phyloP scores from a whole-genome alignment of 2,113 vertebrate genomes.

The Gobiocypris rarus region DNA sequence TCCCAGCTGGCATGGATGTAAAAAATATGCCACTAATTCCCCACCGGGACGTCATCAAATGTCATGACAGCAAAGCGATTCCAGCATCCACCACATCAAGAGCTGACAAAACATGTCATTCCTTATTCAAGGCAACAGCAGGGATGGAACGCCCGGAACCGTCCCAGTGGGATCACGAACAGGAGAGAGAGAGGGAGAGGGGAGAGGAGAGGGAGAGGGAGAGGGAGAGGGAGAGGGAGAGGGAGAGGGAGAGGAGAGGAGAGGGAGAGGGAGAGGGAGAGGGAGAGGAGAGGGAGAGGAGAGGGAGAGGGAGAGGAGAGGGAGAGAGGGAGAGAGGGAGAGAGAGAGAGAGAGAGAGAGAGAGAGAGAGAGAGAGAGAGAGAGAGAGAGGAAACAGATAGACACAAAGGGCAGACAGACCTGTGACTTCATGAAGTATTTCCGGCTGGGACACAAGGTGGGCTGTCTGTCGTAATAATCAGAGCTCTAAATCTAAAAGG shows the following conservation, averaged over 20 bases:
- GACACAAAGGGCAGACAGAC: neutral
- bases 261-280: no score
- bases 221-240: no score
- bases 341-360: no score
- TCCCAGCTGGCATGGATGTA: conserved; percentile 22
- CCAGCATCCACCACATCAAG: conserved; percentile 17
- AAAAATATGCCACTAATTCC: conserved; percentile 22
- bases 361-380: neutral
- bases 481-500: neutral
- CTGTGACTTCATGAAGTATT: neutral
- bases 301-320: no score
- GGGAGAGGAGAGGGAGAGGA: no score
- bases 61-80: conserved; percentile 16
- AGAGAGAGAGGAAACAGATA: neutral
- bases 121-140: conserved; percentile 33
- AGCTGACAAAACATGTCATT: conserved; percentile 34
- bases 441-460: neutral
- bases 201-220: no score
- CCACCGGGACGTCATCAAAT: conserved; percentile 14
- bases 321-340: no score
- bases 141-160: neutral
- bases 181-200: no score
- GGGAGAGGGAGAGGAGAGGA: no score
- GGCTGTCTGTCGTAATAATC: neutral
- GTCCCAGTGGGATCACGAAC: neutral